Evolutionary conservation across 2,888 invertebrate species (phyloP), one percentile per base, ranked within the genome.

Genomic region (Emesis castigata): DNA sequence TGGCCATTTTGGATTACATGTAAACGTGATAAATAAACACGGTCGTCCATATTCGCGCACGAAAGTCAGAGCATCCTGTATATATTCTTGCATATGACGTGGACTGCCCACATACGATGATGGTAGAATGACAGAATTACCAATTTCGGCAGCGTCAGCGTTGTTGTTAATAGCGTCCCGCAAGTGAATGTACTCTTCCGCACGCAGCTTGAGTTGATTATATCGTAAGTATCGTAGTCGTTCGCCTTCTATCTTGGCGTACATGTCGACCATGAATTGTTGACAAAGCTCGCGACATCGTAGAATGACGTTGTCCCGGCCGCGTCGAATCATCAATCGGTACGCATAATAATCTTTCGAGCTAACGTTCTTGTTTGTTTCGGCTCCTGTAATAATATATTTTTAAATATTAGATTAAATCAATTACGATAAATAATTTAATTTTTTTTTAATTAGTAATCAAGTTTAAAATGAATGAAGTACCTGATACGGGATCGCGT

Each of bases 221-320:
- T 69, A 69, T 69, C 69, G 53, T 16, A 92, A 83, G 81, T 77
- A 92, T 68, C 62, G 56, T 31, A 92, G 75, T 48, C 90, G 88
- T 87, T 91, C 91, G 6, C 84, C 88, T 80, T 92, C 91, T 11
- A 92, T 88, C 88, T 92, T 92, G 0, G 82, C 91, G 78, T 91
- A 92, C 90, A 90, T 90, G 79, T 92, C 90, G 39, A 92, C 91
- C n/a, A 85, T 73, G 79, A 81, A 92, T 77, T 92, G 91, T 64
- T 90, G 87, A 73, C 88, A 90, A 7, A 92, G 71, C 74, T 80
- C 72, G 66, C 80, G 75, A 75, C 74, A 83, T 77, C 79, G 79
- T 75, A 79, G 56, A 74, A 80, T 79, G 66, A 79, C 73, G 73
- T 77, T 82, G 75, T 82, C 79, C 56, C 11, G 79, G 65, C 69